Evolutionary conservation across 2,113 vertebrate genomes (phyloP), one percentile per base, ranked within the genome.

Genomic region (Hyperopisus bebe): DNA sequence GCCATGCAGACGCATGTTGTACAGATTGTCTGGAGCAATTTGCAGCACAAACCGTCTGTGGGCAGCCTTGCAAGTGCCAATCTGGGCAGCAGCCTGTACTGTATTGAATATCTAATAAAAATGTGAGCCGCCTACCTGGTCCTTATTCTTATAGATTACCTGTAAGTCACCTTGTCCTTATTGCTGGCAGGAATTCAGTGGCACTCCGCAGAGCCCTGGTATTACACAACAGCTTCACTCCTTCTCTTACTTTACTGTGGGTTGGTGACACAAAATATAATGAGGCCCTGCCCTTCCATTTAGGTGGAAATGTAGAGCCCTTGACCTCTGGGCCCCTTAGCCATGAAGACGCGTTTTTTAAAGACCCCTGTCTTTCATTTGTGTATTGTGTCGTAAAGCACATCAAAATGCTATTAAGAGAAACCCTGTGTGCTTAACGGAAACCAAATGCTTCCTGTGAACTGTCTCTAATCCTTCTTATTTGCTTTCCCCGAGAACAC

Each of bases 41-140:
- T 95, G 93, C 90, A 39, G 91, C 86, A 50, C 50, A 88, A 92
- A 91, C 91, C 89, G 94, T 93, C 92, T 92, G 91, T 90, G 93
- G 93, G 93, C 89, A 92, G 94, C 90, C 92, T 92, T 92, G 92
- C 89, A 89, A 93, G 92, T 94, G 93, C 92, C 93, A 94, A 95
- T 92, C 93, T 94, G 92, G 91, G 93, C 91, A 91, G 51, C 88
- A 92, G 92, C 88, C 89, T 88, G 88, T 86, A 91, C 90, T 92
- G 93, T 95, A 96, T 96, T 90, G 94, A 94, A 96, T 94, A 95
- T 94, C 95, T 95, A 96, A 96, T 96, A 95, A 96, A 95, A 95
- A 95, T 93, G 90, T 93, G 90, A 92, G 93, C 91, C 92, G 91
- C 91, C 94, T 94, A 92, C 92, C 94, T 95, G 94, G 93, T 95